A percentile compares a stretch with the other conserved stretches of the same genome.
Conservation (phyloP, 2,113 vertebrate species). For the Vulpes lagopus region DNA sequence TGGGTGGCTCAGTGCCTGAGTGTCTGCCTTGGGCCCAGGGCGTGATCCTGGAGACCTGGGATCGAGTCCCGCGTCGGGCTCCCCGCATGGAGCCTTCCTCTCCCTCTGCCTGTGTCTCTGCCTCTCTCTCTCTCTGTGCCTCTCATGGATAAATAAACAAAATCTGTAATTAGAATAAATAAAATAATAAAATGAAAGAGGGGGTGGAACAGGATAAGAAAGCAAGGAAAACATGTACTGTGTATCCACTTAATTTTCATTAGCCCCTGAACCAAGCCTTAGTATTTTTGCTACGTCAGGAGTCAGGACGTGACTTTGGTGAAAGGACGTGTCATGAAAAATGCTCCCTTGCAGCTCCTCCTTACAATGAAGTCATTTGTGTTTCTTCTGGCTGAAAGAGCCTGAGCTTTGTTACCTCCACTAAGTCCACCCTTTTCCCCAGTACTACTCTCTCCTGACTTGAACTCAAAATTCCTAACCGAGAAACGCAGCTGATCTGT, state of each 20-base stretch:
- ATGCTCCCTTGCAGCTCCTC: neutral
- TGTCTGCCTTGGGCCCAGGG: too few relatives aligned
- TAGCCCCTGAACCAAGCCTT: neutral
- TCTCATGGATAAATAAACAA: too few relatives aligned
- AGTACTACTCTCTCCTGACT: neutral
- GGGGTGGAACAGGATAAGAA: neutral
- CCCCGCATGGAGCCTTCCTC: too few relatives aligned
- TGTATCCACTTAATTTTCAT: slow-evolving; percentile 12
- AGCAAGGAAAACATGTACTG: neutral
- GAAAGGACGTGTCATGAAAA: neutral
- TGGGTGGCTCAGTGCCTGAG: too few relatives aligned
- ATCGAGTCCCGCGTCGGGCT: too few relatives aligned
- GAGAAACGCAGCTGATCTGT: neutral
- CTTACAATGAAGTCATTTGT: neutral
- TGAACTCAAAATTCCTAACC: neutral
- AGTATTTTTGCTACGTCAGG: neutral
- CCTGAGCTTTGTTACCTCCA: neutral
- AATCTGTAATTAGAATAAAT: too few relatives aligned
- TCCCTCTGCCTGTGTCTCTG: too few relatives aligned
- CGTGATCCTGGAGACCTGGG: too few relatives aligned
- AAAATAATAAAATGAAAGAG: neutral
- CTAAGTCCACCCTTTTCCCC: neutral
- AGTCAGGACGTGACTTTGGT: neutral
- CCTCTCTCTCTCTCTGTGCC: too few relatives aligned
- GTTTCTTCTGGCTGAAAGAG: neutral